Base-by-base conservation (phyloP, 2,888 invertebrate species). In the Iselma pallidipennis region DNA sequence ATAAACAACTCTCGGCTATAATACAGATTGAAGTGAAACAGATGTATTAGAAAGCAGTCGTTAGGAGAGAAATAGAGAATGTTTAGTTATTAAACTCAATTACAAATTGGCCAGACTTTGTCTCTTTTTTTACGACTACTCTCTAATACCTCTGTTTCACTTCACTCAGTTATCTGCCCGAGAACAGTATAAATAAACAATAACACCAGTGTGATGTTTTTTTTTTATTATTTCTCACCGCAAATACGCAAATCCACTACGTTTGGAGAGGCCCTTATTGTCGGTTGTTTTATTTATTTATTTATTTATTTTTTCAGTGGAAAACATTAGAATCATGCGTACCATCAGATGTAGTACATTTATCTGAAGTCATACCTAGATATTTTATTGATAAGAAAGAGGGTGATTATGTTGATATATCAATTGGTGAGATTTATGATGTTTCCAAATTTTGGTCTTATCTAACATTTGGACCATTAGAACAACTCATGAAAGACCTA, bases 401-500 rank as follows among this genome's bases (percentile, higher is more conserved):
- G 4, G 61, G 64, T 23, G 74, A 72, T 21, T 65, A 61, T 29
- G 49, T 85, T 6, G 82, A 83, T 69, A 80, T 85, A 54, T 69
- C 78, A 23, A 80, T 86, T 49, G 83, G 81, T 14, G 86, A 82
- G 79, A 82, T 86, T 66, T 86, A 85, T 79, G 86, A 86, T 67
- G 83, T 85, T 45, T 84, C 84, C 25, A 86, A 86, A 77, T 84
- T 86, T 78, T 86, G 86, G 86, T 71, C 86, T 65, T 78, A 82
- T 67, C 80, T 83, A 12, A 80, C 82, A 58, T 81, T 82, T 0
- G 74, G 78, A 0, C 66, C 79, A 70, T 78, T 86, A 76, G 81
- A 85, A 66, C 63, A 74, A 4, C 65, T 85, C 53, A 86, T 86
- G 86, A 83, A 85, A 69, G 81, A 83, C 10, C 83, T 86, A 82